A percentile compares a stretch with the other conserved stretches of the same genome.
phyloP scores from a whole-genome alignment of 2,113 vertebrate genomes.

The Siniperca chuatsi region DNA sequence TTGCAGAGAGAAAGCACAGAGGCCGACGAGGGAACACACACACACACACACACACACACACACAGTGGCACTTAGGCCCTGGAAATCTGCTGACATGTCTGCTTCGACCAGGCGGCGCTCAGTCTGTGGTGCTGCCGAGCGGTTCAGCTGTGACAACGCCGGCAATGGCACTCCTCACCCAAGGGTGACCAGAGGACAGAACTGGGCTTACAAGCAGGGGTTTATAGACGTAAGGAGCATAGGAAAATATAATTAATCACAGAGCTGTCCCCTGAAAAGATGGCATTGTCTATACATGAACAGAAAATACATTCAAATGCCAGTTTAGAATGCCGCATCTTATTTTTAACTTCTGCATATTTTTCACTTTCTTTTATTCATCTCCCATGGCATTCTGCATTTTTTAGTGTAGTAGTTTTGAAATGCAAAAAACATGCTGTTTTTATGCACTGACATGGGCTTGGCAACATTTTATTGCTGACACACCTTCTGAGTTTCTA shows the following conservation, averaged over 20 bases:
- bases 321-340: neutral
- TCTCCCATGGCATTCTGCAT: constrained; percentile 3
- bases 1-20: constrained; percentile 66
- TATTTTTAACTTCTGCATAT: constrained; percentile 1
- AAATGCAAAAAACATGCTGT: neutral
- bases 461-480: constrained; percentile 50
- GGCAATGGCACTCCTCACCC: constrained; percentile 60
- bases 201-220: constrained; percentile 2
- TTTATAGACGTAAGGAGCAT: constrained; percentile 23
- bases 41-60: constrained; percentile 58
- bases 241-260: constrained; percentile 52
- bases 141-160: constrained; percentile 59
- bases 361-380: neutral
- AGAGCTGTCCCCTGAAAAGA: constrained; percentile 39
- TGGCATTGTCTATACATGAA: constrained; percentile 27
- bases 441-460: neutral
- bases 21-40: constrained; percentile 72
- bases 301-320: neutral
- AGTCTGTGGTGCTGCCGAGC: constrained; percentile 63
- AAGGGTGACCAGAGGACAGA: constrained; percentile 66
- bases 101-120: constrained; percentile 64
- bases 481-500: constrained; percentile 51
- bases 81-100: constrained; percentile 80
- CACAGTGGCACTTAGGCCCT: constrained; percentile 58
- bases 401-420: constrained; percentile 12